These are phyloP conservation scores for Pogoniulus pusillus DNA, from an alignment of 2,797 vertebrate genomes.

Conservation along the genomic window DNA sequence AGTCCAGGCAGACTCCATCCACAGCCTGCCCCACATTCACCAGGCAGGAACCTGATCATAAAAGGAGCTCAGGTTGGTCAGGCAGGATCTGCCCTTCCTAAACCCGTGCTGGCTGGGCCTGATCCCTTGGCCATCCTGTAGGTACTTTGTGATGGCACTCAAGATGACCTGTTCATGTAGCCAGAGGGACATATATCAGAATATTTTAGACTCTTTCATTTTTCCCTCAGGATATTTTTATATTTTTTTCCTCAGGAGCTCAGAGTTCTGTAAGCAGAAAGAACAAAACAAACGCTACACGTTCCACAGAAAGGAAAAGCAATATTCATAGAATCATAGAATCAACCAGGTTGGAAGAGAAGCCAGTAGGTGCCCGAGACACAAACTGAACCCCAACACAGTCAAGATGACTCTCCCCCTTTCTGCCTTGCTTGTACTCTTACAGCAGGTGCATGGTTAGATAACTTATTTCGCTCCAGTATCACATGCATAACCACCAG, in stretches of 20 bases:
- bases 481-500: background rate
- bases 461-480: background rate
- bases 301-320: background rate
- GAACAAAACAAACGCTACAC: background rate
- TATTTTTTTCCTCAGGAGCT: background rate
- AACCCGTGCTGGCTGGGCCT: too few relatives aligned
- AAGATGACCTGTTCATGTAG: too few relatives aligned
- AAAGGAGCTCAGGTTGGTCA: too few relatives aligned
- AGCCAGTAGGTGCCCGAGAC: background rate
- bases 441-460: background rate
- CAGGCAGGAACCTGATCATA: too few relatives aligned
- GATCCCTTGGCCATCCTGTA: too few relatives aligned
- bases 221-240: background rate
- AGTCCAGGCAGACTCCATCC: too few relatives aligned
- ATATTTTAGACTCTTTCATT: background rate
- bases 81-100: too few relatives aligned
- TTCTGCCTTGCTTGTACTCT: background rate
- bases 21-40: too few relatives aligned
- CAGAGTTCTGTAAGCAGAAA: background rate
- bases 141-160: too few relatives aligned
- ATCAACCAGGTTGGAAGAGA: too few relatives aligned
- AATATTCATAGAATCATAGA: too few relatives aligned
- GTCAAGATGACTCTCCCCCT: background rate
- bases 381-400: background rate
- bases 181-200: background rate